phyloP scores from a whole-genome alignment of 1,140 invertebrate species.

The Ceratoteleas bidentatus region DNA sequence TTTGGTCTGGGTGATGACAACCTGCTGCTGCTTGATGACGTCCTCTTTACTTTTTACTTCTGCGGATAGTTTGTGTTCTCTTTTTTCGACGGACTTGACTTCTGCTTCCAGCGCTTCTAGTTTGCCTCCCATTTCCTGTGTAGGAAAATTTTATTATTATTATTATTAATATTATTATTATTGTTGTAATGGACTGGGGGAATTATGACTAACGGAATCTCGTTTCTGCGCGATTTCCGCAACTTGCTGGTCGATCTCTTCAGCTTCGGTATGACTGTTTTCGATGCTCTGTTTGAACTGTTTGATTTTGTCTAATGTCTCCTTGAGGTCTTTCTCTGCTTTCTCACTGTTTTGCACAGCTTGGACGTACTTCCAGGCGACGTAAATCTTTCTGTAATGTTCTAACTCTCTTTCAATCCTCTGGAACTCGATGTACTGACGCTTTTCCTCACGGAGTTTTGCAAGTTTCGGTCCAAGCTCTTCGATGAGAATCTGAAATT shows the following conservation, averaged over 20 bases:
- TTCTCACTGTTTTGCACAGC: slow-evolving; percentile 81
- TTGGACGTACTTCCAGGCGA: slow-evolving; percentile 88
- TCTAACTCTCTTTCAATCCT: slow-evolving; percentile 93
- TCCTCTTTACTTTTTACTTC: slow-evolving; percentile 87
- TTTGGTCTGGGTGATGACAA: slow-evolving; percentile 86
- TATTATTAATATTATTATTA: too few species aligned
- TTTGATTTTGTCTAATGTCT: slow-evolving; percentile 82
- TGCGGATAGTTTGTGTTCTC: slow-evolving; percentile 86
- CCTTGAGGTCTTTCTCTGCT: slow-evolving; percentile 82
- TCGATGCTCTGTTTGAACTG: slow-evolving; percentile 82
- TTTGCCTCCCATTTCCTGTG: slow-evolving; percentile 85
- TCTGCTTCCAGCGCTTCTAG: slow-evolving; percentile 86
- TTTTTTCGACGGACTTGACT: slow-evolving; percentile 85
- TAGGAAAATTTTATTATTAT: too few species aligned
- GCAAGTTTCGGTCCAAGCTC: slow-evolving; percentile 93
- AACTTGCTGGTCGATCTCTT: slow-evolving; percentile 82
- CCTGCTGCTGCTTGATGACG: slow-evolving; percentile 86
- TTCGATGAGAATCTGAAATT: slow-evolving; percentile 90
- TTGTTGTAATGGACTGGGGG: too few species aligned
- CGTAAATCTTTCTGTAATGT: slow-evolving; percentile 88
- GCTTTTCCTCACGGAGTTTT: slow-evolving; percentile 92
- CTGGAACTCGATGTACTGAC: slow-evolving; percentile 94
- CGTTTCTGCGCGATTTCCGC: slow-evolving; percentile 81
- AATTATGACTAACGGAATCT: slow-evolving; percentile 83
- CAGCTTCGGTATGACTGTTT: slow-evolving; percentile 82